phyloP scores from a whole-genome alignment of 2,888 invertebrate species.

The Parnassius glacialis region DNA sequence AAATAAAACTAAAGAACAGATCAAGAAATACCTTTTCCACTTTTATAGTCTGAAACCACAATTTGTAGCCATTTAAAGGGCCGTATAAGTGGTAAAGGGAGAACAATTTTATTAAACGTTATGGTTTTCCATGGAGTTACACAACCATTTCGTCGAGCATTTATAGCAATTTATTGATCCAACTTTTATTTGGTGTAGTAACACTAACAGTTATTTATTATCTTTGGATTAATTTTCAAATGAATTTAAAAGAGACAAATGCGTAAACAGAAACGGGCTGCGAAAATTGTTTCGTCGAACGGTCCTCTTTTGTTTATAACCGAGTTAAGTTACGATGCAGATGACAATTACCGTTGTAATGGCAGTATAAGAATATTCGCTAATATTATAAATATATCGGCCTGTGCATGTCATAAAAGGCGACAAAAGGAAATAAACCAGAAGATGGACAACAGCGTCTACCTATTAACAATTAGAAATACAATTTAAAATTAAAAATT shows the following conservation, averaged over 20 bases:
- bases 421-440: too few species aligned
- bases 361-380: too few species aligned
- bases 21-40: not conserved
- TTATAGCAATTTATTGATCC: slow-evolving; percentile 14
- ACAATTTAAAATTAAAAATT: too few species aligned
- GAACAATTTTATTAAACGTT: slow-evolving; percentile 21
- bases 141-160: slow-evolving; percentile 6
- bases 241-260: slow-evolving; percentile 5
- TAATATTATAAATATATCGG: too few species aligned
- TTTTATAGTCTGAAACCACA: slow-evolving; percentile 6
- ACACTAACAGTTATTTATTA: slow-evolving; percentile 1
- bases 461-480: too few species aligned
- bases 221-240: slow-evolving; percentile 6
- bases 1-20: slow-evolving; percentile 3
- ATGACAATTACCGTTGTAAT: too few species aligned
- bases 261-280: not conserved
- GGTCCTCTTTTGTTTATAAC: too few species aligned
- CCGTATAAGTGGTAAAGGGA: slow-evolving; percentile 3
- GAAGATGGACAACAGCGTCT: too few species aligned
- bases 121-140: slow-evolving; percentile 10
- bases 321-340: too few species aligned
- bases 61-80: slow-evolving; percentile 10
- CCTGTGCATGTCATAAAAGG: too few species aligned
- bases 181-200: not conserved
- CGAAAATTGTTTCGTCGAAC: too few species aligned